A percentile compares a stretch with the other conserved stretches of the same genome.
These are phyloP conservation scores for human (Homo sapiens) DNA, from an alignment of 2,113 vertebrate genomes.

Conservation along the genomic window DNA sequence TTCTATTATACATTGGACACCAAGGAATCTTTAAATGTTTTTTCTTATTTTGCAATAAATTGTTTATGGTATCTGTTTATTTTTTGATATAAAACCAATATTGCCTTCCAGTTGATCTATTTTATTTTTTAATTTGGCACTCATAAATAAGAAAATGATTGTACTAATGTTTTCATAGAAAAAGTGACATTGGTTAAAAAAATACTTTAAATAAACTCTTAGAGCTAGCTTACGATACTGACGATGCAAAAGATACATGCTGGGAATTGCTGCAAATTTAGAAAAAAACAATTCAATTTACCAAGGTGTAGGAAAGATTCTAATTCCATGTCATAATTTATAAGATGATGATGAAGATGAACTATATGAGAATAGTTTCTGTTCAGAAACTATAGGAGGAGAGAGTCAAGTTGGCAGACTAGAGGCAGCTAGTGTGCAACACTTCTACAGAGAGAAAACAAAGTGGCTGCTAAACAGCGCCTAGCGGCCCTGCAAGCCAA, in stretches of 20 bases:
- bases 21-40: background rate
- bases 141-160: background rate
- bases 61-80: background rate
- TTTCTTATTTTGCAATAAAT: background rate
- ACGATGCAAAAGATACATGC: background rate
- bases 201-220: background rate
- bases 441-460: too few relatives aligned
- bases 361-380: too few relatives aligned
- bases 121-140: background rate
- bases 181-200: background rate
- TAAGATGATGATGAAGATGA: background rate
- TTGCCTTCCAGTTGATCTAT: background rate
- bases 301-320: background rate
- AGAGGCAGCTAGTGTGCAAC: too few relatives aligned
- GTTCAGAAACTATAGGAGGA: too few relatives aligned
- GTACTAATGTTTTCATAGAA: background rate
- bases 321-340: background rate
- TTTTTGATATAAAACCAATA: background rate
- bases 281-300: background rate
- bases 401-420: too few relatives aligned
- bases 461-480: too few relatives aligned
- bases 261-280: background rate
- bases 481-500: too few relatives aligned
- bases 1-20: background rate
- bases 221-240: background rate